Evolutionary conservation across 1,140 invertebrate species (phyloP), one percentile per base, ranked within the genome.

Genomic region (Camponotus pennsylvanicus): DNA sequence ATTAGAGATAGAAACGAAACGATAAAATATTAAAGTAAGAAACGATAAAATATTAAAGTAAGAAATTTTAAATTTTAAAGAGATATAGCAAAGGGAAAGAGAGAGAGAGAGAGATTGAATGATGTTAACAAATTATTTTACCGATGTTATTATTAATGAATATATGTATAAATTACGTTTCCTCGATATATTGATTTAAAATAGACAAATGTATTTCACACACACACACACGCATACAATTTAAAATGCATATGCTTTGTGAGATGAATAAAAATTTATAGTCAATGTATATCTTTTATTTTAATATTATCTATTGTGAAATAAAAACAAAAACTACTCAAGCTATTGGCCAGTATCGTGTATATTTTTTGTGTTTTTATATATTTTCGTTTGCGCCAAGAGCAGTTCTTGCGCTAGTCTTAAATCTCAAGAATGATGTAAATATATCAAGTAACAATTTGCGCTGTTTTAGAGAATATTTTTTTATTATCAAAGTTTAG

Each of bases 401-500:
- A 49, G 13, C 18, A 21, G 3, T 78, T 78, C 5, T 69, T 40
- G 32, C 32, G 37, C 21, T 40, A 71, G 11, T 37, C 45, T 73
- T 82, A 45, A 71, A 73, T 52, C 27, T 27, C 6, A 11, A 61
- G 59, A 55, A 34, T 27, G 32, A 9, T 82, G 79, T 82, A 82
- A 73, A 82, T 61, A 71, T 45, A 71, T 82, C 40, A 45, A 13
- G 21, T 70, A 57, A 70, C 21, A 21, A 49, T 37, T 27, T 73
- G 52, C 52, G 66, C 52, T 71, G 1, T 82, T 82, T 21, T 71
- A 59, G 59, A 59, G n/a, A 34, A 42, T 79, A 42, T 9, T 13
- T 49, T 49, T 49, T 18, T 45, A 69, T 18, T 32, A 70, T 55
- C n/a, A 66, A 73, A 71, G 27, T 73, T 82, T 49, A 71, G 79